Base-by-base conservation (phyloP, 2,888 invertebrate genomes). In the Amphimallon solstitiale region DNA sequence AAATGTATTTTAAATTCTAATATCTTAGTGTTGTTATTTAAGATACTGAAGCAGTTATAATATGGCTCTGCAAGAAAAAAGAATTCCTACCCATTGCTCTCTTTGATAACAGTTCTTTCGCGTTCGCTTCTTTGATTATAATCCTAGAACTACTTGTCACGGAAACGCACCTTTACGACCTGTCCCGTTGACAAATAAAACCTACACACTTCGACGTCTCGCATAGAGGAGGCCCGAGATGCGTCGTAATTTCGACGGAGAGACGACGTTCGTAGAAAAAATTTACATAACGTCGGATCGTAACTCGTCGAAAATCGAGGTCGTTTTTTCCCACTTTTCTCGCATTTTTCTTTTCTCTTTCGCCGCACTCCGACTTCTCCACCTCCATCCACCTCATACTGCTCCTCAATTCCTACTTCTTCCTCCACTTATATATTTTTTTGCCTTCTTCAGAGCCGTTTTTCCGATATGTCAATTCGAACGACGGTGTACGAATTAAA, bases 221-320 rank as follows among this genome's bases (percentile, higher is more conserved):
- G 29, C 29, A 29, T 29, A 29, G 38, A 21, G 19, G 15, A 37
- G 56, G 40, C 40, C n/a, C 23, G 40, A 15, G 35, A 43, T 56
- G 40, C 56, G 40, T 56, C 40, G 56, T 56, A 56, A 56, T 43
- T 56, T 56, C 43, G 40, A 40, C 56, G 40, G 56, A 38, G 56
- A 38, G 56, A 40, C 46, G 46, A 23, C 64, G 43, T 63, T 19
- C 37, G 17, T 54, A 54, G 21, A 52, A 64, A 45, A 64, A 56
- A 64, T 64, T 48, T 64, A 64, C 64, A 64, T 64, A 64, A 64
- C 54, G 64, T 40, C 38, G 64, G 64, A 37, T 56, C 64, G 64
- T 64, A 64, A 64, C 48, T 64, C 64, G 46, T 56, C 56, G 64
- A 46, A 64, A 56, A 64, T 54, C 46, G 56, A 54, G 54, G 46